Evolutionary conservation across 2,797 vertebrate genomes (phyloP).

Genomic region (Esox masquinongy): DNA sequence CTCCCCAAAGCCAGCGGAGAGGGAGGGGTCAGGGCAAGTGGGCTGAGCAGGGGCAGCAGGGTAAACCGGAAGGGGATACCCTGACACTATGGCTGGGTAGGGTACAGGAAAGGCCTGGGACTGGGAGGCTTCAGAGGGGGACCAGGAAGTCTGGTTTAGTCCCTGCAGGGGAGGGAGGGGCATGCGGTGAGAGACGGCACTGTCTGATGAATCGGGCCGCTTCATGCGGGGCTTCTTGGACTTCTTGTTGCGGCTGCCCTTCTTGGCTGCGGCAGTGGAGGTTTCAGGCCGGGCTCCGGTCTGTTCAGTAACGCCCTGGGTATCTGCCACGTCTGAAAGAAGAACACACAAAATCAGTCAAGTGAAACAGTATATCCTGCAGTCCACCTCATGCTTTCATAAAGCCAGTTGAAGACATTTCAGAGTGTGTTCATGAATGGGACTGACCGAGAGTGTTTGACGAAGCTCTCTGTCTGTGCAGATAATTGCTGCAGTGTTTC

Average conservation of each 20-base stretch:
- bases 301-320: conserved; percentile 67
- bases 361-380: not conserved
- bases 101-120: conserved; percentile 78
- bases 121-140: conserved; percentile 83
- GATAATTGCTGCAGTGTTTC: conserved; percentile 79
- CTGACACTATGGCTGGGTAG: conserved; percentile 80
- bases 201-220: conserved; percentile 85
- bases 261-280: conserved; percentile 75
- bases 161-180: conserved; percentile 71
- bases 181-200: conserved; percentile 79
- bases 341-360: not conserved
- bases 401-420: conserved; percentile 29
- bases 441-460: conserved; percentile 54
- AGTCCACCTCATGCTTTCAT: not conserved
- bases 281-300: conserved; percentile 66
- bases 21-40: conserved; percentile 61
- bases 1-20: conserved; percentile 69
- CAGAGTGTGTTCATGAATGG: not conserved
- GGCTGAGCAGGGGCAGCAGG: conserved; percentile 69
- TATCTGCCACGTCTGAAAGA: conserved; percentile 53
- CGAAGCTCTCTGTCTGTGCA: conserved; percentile 65
- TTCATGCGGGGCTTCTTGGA: conserved; percentile 84
- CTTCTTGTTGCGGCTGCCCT: conserved; percentile 81
- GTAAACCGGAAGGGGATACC: conserved; percentile 81
- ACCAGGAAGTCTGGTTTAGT: conserved; percentile 85